A percentile compares a stretch with the other conserved stretches of the same genome.
phyloP scores from a whole-genome alignment of 2,888 invertebrate genomes.

The Schizaphis graminum region DNA sequence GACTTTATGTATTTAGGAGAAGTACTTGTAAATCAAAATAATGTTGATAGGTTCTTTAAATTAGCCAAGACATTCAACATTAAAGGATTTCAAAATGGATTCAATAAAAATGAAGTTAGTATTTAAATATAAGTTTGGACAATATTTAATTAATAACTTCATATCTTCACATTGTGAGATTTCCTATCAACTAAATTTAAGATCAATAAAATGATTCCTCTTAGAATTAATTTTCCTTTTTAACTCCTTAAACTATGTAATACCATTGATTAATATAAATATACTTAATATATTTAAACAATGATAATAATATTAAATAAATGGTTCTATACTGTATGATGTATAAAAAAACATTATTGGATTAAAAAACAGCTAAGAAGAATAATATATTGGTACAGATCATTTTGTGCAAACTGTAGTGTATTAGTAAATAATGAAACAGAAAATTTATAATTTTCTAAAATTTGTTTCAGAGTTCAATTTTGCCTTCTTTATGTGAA shows the following conservation, averaged over 20 bases:
- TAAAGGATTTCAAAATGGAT: conserved; percentile 59
- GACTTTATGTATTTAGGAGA: conserved; percentile 91
- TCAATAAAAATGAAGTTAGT: conserved; percentile 57
- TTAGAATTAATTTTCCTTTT: neutral
- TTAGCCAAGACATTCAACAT: conserved; percentile 57
- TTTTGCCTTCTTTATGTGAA: conserved; percentile 53
- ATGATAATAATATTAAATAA: neutral
- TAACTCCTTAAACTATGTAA: neutral
- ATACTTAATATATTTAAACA: neutral
- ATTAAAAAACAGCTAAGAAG: neutral
- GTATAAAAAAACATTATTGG: neutral
- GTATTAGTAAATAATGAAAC: neutral
- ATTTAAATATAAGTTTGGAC: neutral
- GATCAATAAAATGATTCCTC: neutral
- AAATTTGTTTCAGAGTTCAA: conserved; percentile 47
- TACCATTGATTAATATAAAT: neutral
- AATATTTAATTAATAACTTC: neutral
- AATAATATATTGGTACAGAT: neutral
- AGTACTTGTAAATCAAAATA: conserved; percentile 75
- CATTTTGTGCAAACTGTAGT: neutral
- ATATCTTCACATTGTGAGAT: neutral
- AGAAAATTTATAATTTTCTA: neutral
- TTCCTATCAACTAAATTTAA: neutral
- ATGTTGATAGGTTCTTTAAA: conserved; percentile 76
- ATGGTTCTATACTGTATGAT: neutral